A percentile compares a stretch with the other conserved stretches of the same genome.
Conservation (phyloP, 2,797 vertebrate genomes). For the Eidolon dupreanum region DNA sequence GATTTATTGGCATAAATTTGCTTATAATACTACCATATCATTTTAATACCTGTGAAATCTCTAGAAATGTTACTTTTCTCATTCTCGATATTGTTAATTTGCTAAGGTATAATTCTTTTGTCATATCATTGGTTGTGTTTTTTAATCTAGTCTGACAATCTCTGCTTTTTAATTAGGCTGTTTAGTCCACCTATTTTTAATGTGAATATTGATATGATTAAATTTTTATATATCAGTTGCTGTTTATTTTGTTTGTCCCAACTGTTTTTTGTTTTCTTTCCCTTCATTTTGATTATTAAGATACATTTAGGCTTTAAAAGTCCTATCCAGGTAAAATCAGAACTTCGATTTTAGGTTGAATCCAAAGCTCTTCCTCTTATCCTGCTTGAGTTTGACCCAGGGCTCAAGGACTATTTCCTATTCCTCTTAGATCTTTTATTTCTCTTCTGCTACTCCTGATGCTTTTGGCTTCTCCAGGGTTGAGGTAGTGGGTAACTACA, state of each 20-base stretch:
- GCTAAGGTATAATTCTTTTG: neutral
- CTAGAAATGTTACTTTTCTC: neutral
- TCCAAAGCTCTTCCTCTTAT: neutral
- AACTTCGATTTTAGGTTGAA: constrained; percentile 41
- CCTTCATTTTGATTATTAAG: neutral
- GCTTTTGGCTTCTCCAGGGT: neutral
- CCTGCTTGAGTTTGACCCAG: neutral
- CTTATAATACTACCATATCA: neutral
- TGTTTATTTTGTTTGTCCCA: neutral
- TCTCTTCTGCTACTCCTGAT: neutral
- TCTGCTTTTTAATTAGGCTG: neutral
- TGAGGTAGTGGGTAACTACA: neutral
- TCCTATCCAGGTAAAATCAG: neutral
- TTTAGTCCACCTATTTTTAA: neutral
- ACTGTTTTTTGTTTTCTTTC: neutral
- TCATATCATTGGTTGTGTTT: neutral
- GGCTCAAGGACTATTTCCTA: neutral
- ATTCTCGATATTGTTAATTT: neutral
- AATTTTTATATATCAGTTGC: neutral
- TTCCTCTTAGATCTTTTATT: neutral
- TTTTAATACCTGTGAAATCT: neutral
- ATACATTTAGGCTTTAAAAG: neutral
- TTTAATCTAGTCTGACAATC: neutral
- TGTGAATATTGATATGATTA: neutral
- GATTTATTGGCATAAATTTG: neutral